Evolutionary conservation across 2,113 vertebrate genomes (phyloP).

Genomic region (Corythornis vintsioides): DNA sequence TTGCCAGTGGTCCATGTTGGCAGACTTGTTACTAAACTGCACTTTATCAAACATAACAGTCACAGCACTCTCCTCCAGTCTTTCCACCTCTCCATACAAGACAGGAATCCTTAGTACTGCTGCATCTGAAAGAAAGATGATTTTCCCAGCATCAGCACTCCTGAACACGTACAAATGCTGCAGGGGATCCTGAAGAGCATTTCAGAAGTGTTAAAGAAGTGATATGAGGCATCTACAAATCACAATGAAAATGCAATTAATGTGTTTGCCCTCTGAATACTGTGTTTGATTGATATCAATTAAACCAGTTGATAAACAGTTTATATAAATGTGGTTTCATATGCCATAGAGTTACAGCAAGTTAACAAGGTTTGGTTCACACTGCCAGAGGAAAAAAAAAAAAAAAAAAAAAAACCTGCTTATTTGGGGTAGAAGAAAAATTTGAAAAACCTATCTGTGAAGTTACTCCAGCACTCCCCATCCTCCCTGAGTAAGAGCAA

Average conservation of each 20-base stretch:
- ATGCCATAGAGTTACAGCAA: not conserved
- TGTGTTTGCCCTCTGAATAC: not conserved
- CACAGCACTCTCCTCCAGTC: slow-evolving; percentile 89
- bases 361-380: not conserved
- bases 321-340: not conserved
- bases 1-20: slow-evolving; percentile 90
- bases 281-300: not conserved
- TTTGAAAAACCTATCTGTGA: not conserved
- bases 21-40: slow-evolving; percentile 85
- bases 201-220: not conserved
- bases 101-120: slow-evolving; percentile 91
- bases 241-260: not conserved
- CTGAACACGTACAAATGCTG: not conserved
- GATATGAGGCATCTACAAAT: not conserved
- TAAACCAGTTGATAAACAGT: not conserved
- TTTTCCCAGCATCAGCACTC: not conserved
- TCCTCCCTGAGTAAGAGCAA: not conserved
- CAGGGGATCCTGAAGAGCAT: not conserved
- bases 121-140: slow-evolving; percentile 74
- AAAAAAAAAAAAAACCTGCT: too few species aligned
- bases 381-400: not conserved
- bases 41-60: slow-evolving; percentile 90
- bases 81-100: slow-evolving; percentile 91
- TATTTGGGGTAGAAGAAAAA: not conserved
- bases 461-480: not conserved